Percentiles rank a stretch among this genome's conserved stretches.
phyloP scores from a whole-genome alignment of 2,797 vertebrate species.

The Holocentrus rufus region DNA sequence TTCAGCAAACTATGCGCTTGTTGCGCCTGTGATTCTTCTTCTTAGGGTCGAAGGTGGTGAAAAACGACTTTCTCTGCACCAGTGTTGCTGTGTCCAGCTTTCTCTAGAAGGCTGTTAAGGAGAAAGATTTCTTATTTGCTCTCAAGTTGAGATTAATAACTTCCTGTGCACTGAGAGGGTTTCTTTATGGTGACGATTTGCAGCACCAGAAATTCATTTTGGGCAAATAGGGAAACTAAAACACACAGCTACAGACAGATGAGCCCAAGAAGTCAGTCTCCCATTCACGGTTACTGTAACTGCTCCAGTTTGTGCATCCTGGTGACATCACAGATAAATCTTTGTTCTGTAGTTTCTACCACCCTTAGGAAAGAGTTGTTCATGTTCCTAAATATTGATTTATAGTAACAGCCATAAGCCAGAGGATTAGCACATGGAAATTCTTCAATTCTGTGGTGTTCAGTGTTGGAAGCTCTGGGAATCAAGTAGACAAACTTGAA shows the following conservation, averaged over 20 bases:
- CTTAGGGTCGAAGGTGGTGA: not conserved
- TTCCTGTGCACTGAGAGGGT: not conserved
- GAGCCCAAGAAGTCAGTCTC: conserved; percentile 6
- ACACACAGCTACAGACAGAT: not conserved
- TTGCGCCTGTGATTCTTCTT: no score
- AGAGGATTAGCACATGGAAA: conserved; percentile 38
- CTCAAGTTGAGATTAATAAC: not conserved
- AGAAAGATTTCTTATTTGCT: not conserved
- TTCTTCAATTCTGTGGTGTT: conserved; percentile 25
- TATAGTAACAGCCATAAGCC: not conserved
- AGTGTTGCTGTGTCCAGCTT: not conserved
- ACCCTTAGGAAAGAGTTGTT: conserved; percentile 1
- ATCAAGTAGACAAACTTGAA: conserved; percentile 30
- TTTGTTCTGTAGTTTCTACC: not conserved
- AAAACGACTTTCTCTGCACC: no score
- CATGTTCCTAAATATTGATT: conserved; percentile 14
- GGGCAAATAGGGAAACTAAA: not conserved
- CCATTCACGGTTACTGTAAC: not conserved
- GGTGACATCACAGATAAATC: not conserved
- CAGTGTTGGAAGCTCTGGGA: conserved; percentile 1
- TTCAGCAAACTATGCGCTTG: no score
- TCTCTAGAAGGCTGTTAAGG: not conserved
- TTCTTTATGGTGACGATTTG: not conserved
- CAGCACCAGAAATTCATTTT: not conserved
- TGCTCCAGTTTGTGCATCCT: not conserved